Evolutionary conservation across 2,113 vertebrate genomes (phyloP).

Genomic region (Bettongia penicillata): DNA sequence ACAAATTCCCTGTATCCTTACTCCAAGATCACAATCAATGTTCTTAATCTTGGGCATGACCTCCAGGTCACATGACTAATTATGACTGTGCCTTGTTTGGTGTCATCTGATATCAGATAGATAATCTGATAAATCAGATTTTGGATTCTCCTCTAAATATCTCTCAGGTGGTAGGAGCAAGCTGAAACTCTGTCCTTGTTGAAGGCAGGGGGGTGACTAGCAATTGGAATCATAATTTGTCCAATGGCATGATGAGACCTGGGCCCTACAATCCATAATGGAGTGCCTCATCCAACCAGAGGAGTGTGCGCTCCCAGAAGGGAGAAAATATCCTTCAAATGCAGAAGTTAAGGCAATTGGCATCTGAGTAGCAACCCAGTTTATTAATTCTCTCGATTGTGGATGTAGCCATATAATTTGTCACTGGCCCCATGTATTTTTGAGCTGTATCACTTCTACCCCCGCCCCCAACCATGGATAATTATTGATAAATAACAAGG

Average conservation of each 20-base stretch:
- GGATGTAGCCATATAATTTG: too few relatives aligned
- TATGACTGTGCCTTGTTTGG: neutral
- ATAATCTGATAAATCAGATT: neutral
- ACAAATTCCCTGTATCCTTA: neutral
- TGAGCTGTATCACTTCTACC: neutral
- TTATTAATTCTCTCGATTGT: too few relatives aligned
- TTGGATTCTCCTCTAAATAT: neutral
- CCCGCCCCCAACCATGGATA: neutral
- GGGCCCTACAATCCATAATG: neutral
- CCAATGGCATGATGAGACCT: neutral
- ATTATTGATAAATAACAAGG: neutral
- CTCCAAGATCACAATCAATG: neutral
- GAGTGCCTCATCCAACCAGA: neutral
- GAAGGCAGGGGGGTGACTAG: too few relatives aligned
- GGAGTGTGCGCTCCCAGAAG: too few relatives aligned
- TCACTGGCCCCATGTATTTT: neutral
- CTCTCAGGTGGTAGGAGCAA: neutral
- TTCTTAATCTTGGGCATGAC: neutral
- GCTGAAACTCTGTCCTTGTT: neutral
- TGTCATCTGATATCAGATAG: too few relatives aligned
- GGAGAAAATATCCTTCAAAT: too few relatives aligned
- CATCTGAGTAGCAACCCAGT: neutral
- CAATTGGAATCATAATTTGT: neutral
- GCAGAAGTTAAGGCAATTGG: neutral
- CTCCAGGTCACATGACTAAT: neutral